Conservation (phyloP, 2,888 invertebrate species). For the Habrosyne pyritoides region DNA sequence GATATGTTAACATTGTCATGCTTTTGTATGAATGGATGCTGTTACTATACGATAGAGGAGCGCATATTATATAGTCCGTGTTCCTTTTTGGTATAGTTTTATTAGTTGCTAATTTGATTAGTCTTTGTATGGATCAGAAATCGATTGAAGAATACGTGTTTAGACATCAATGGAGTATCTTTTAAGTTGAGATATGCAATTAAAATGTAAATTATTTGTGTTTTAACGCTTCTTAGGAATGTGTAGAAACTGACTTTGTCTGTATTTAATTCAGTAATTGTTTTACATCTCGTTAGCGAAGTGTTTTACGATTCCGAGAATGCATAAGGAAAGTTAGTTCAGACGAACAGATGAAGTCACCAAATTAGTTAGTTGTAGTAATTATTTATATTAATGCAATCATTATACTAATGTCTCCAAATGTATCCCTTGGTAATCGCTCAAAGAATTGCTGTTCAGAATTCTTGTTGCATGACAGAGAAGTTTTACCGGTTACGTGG, state of each 20-base stretch:
- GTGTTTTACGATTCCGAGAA: background rate
- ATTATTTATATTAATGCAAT: background rate
- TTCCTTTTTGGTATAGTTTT: background rate
- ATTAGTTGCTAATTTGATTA: background rate
- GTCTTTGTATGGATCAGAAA: too few relatives aligned
- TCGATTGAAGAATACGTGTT: too few relatives aligned
- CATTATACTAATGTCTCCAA: background rate
- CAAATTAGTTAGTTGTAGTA: background rate
- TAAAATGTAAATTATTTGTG: background rate
- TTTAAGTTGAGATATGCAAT: too few relatives aligned
- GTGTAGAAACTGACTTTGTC: background rate
- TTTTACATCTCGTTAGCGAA: background rate
- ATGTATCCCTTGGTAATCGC: constrained; percentile 24
- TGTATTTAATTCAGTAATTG: background rate
- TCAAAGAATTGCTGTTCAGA: constrained; percentile 24
- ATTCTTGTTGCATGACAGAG: constrained; percentile 50
- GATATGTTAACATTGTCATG: constrained; percentile 32
- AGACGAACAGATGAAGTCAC: background rate
- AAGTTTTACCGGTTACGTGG: constrained; percentile 43
- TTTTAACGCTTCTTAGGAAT: too few relatives aligned
- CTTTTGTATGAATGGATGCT: background rate
- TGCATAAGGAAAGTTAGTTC: constrained; percentile 5
- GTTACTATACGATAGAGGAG: background rate
- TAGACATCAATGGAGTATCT: too few relatives aligned
- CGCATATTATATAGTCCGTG: background rate